A percentile compares a stretch with the other conserved stretches of the same genome.
phyloP scores from a whole-genome alignment of 64 coral and sea anemone species.

The Dendronephthya gigantea region DNA sequence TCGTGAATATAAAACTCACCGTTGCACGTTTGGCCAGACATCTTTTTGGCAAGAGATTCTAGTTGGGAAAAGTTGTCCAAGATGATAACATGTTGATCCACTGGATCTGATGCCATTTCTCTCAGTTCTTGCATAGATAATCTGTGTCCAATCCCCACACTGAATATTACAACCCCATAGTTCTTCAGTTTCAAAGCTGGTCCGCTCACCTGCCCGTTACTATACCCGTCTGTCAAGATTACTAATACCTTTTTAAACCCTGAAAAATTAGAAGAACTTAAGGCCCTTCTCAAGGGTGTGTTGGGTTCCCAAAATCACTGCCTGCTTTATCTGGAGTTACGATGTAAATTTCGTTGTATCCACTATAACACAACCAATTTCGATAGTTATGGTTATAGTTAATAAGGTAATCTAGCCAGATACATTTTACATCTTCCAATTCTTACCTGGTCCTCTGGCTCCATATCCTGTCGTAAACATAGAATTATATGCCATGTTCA shows the following conservation, averaged over 20 bases:
- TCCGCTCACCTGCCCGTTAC: neutral
- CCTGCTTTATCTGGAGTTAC: too few relatives aligned
- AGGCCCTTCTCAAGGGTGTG: too few relatives aligned
- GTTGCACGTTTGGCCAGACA: neutral
- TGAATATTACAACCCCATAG: neutral
- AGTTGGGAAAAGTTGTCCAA: neutral
- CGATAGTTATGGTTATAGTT: too few relatives aligned
- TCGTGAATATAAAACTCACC: too few relatives aligned
- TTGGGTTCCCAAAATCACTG: too few relatives aligned
- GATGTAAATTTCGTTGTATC: too few relatives aligned
- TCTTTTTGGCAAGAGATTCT: neutral
- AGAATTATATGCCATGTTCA: neutral
- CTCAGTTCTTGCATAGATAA: neutral
- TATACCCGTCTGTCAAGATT: neutral
- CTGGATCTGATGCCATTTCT: neutral
- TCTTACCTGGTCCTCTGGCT: neutral
- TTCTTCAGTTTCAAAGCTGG: neutral
- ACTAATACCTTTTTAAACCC: neutral
- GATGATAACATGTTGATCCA: neutral
- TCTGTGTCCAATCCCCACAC: neutral
- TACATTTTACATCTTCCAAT: too few relatives aligned
- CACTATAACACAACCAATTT: too few relatives aligned
- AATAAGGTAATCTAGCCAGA: too few relatives aligned
- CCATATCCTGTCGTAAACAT: neutral
- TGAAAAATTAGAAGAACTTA: too few relatives aligned